Conservation (phyloP, 1,140 invertebrate species). For the Arion vulgaris region DNA sequence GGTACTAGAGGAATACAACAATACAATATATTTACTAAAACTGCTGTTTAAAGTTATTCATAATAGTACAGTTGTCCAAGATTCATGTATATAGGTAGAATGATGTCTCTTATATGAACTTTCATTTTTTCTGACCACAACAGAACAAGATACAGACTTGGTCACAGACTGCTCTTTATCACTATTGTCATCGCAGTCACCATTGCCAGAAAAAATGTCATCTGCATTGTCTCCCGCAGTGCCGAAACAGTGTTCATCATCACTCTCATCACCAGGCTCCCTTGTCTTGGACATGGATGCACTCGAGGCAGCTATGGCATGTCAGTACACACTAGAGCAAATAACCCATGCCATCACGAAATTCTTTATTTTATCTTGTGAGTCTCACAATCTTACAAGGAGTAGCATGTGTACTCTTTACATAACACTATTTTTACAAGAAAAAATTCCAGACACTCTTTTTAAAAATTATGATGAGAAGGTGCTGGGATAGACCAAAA, state of each 20-base stretch:
- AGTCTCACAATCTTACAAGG: background rate
- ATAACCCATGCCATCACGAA: slow-evolving; percentile 21
- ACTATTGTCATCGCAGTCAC: background rate
- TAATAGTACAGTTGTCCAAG: no score
- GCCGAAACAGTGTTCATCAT: background rate
- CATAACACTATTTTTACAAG: no score
- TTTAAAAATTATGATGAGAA: no score
- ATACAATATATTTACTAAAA: no score
- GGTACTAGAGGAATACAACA: no score
- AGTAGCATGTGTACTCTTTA: background rate
- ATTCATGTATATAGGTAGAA: background rate
- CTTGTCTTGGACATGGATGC: slow-evolving; percentile 15
- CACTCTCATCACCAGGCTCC: background rate
- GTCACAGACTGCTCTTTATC: background rate
- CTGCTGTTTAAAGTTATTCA: no score
- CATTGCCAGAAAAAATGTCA: background rate
- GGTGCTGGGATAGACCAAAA: no score
- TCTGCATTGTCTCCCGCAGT: background rate
- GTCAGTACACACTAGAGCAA: slow-evolving; percentile 21
- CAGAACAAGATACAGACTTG: slow-evolving; percentile 16
- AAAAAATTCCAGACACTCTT: no score
- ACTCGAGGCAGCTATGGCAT: slow-evolving; percentile 27
- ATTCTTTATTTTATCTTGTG: slow-evolving; percentile 15
- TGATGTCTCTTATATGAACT: background rate
- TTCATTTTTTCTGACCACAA: background rate